These are phyloP conservation scores for Tupiocoris notatus DNA, from an alignment of 2,888 invertebrate genomes.

Conservation along the genomic window DNA sequence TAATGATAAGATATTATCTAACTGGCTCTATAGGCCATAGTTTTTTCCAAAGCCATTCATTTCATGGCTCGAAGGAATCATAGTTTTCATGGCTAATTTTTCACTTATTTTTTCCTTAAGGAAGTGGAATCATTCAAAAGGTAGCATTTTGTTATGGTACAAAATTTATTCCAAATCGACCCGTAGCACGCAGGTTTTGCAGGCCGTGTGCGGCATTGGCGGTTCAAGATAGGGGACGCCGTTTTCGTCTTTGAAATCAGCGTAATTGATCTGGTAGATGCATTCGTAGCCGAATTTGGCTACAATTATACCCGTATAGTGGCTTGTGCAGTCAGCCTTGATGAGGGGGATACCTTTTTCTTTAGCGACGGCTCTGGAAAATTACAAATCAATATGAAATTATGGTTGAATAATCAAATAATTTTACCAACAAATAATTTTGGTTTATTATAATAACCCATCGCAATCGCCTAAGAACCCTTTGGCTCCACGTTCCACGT, in stretches of 20 bases:
- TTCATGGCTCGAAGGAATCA: background rate
- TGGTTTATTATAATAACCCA: too few species aligned
- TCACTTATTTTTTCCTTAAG: too few species aligned
- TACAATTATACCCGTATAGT: slow-evolving; percentile 71
- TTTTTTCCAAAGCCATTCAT: background rate
- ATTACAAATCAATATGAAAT: too few species aligned
- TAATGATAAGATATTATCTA: background rate
- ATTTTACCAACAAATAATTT: too few species aligned
- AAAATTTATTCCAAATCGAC: slow-evolving; percentile 12
- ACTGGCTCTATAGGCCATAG: background rate
- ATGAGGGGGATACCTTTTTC: slow-evolving; percentile 61
- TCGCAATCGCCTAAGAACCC: too few species aligned
- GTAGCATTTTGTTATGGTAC: background rate
- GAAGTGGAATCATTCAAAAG: too few species aligned
- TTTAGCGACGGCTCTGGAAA: slow-evolving; percentile 62
- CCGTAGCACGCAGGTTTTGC: slow-evolving; percentile 59
- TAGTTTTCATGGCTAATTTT: background rate
- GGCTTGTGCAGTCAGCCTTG: slow-evolving; percentile 72
- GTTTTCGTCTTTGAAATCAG: slow-evolving; percentile 63
- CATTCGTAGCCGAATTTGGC: slow-evolving; percentile 69
- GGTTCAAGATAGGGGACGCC: slow-evolving; percentile 65
- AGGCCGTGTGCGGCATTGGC: slow-evolving; percentile 63
- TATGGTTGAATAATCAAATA: too few species aligned
- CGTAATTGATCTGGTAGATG: slow-evolving; percentile 66
- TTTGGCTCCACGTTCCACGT: too few species aligned